Evolutionary conservation across 2,888 invertebrate genomes (phyloP).

Genomic region (Augiades crinisus): DNA sequence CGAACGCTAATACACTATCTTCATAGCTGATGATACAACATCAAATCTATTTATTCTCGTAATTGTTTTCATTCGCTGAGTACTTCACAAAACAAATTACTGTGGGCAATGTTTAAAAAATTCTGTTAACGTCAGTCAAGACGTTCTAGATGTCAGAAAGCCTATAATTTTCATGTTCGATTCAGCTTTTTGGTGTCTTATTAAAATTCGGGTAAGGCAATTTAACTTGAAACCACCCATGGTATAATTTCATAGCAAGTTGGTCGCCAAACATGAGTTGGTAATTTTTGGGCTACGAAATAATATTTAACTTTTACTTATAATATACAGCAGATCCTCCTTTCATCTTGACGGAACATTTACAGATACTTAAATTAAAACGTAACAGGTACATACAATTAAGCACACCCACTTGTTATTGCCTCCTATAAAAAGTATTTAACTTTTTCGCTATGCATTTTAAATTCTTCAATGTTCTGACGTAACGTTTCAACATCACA

Average conservation of each 20-base stretch:
- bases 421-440: neutral
- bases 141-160: constrained; percentile 37
- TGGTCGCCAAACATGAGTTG: constrained; percentile 42
- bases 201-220: constrained; percentile 43
- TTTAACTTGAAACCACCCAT: constrained; percentile 53
- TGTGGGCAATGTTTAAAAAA: constrained; percentile 29
- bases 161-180: constrained; percentile 50
- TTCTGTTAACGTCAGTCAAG: constrained; percentile 46
- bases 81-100: neutral
- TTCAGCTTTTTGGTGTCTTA: constrained; percentile 40
- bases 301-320: constrained; percentile 10
- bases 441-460: neutral
- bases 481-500: constrained; percentile 12
- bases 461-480: neutral
- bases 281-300: constrained; percentile 9
- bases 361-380: neutral
- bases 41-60: constrained; percentile 1
- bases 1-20: constrained; percentile 32
- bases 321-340: neutral
- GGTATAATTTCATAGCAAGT: constrained; percentile 53
- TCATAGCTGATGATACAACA: neutral
- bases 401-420: neutral
- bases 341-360: neutral
- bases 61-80: neutral
- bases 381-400: neutral